Evolutionary conservation across 2,797 vertebrate species (phyloP), one percentile per base, ranked within the genome.

Genomic region (Chloroceryle amazona): DNA sequence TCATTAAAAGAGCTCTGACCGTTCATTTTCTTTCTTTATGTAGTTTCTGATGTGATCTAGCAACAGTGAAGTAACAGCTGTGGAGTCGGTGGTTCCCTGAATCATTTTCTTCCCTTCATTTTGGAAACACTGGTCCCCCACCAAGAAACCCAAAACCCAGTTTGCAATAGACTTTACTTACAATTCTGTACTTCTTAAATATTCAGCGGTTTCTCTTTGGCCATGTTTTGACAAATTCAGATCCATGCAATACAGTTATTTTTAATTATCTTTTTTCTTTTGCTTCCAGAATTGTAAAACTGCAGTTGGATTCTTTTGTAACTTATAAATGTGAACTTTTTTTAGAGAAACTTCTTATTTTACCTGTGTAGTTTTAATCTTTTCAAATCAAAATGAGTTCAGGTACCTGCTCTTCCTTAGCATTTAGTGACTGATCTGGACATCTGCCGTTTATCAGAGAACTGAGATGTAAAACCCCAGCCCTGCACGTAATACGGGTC

Each of bases 1-100:
- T 96, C 90, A 76, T 93, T 96, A 92, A 88, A 93, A 90, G 87
- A 90, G 78, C 58, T 89, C 76, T 81, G 46, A 86, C 86, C 58
- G 83, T 96, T 89, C 37, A 0, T 5, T 90, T 94, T 67, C 65
- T 66, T 76, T 81, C 66, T 78, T 87, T 72, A n/a, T 44, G 33
- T 67, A 28, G 41, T 80, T 92, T 75, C 67, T 86, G 82, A 28
- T 60, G 29, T 81, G 55, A 67, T 85, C 60, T 89, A 89, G 33
- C 41, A 65, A 10, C 7, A 11, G 63, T n/a, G 46, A 90, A 89
- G 63, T 60, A 74, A 39, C 33, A 90, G 68, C 61, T 0, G 0
- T 73, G 65, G 39, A 78, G 41, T 41, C 4, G 0, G n/a, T 79
- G 74, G 67, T 39, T 93, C n/a, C n/a, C 33, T 33, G 52, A 11